Conservation (phyloP, 37 sponge, comb jelly and placozoan genomes). For the Dysidea cf. avara region DNA sequence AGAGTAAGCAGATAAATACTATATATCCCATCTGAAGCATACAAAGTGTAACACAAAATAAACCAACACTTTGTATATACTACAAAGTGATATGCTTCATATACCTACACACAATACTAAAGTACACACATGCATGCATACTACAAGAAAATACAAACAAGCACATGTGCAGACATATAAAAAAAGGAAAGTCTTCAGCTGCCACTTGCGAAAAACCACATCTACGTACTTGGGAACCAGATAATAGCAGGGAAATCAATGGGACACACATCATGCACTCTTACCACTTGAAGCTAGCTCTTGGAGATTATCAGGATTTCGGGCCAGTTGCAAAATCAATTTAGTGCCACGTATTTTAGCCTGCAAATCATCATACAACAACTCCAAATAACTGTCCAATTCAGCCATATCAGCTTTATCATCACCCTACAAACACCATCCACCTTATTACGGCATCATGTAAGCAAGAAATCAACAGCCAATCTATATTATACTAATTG, state of each 20-base stretch:
- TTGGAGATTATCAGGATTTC: constrained; percentile 91
- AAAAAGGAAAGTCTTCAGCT: not conserved
- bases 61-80: not conserved
- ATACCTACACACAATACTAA: not conserved
- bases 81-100: not conserved
- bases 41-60: not conserved
- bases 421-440: constrained; percentile 32
- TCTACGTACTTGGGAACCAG: not conserved
- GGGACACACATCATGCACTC: not conserved
- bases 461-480: too few species aligned
- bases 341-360: constrained; percentile 81
- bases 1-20: too few species aligned
- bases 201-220: not conserved
- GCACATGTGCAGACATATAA: not conserved
- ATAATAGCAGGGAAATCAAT: not conserved
- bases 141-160: not conserved
- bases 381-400: constrained; percentile 80
- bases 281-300: constrained; percentile 76
- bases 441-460: too few species aligned
- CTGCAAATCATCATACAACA: constrained; percentile 83
- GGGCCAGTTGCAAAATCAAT: constrained; percentile 87
- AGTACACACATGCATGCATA: constrained; percentile 5
- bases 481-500: too few species aligned
- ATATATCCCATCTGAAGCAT: not conserved
- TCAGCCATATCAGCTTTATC: constrained; percentile 82